Evolutionary conservation across 2,888 invertebrate genomes (phyloP).

Genomic region (Graphium colonna): DNA sequence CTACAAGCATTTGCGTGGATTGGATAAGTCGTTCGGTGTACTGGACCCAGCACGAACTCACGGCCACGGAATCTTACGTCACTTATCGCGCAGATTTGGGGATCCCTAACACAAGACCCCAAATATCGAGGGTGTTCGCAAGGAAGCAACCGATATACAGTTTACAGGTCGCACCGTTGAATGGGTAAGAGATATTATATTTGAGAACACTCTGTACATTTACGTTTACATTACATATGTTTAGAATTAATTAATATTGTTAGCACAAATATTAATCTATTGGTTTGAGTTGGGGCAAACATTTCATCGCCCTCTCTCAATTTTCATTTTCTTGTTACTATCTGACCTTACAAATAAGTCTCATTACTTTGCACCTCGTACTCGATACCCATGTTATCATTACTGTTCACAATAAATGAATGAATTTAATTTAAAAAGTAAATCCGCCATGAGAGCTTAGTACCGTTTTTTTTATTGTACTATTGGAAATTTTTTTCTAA

Average conservation of each 20-base stretch:
- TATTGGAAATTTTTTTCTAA: neutral
- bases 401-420: no score
- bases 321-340: no score
- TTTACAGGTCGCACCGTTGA: conserved; percentile 87
- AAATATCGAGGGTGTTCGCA: conserved; percentile 75
- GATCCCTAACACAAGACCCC: conserved; percentile 75
- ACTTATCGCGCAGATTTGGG: conserved; percentile 85
- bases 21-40: conserved; percentile 93
- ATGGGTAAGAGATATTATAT: conserved; percentile 74
- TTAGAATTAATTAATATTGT: no score
- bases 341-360: no score
- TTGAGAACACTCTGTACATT: neutral
- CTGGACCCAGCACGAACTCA: conserved; percentile 85
- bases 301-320: no score
- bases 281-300: no score
- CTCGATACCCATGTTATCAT: no score
- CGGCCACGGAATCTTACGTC: conserved; percentile 66
- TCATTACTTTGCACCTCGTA: no score
- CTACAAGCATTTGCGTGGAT: conserved; percentile 87
- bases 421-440: no score
- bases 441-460: no score
- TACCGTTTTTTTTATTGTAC: neutral
- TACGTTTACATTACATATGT: neutral
- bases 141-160: conserved; percentile 81
- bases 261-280: no score